These are phyloP conservation scores for Podarcis siculus DNA, from an alignment of 2,797 vertebrate genomes.

Conservation along the genomic window DNA sequence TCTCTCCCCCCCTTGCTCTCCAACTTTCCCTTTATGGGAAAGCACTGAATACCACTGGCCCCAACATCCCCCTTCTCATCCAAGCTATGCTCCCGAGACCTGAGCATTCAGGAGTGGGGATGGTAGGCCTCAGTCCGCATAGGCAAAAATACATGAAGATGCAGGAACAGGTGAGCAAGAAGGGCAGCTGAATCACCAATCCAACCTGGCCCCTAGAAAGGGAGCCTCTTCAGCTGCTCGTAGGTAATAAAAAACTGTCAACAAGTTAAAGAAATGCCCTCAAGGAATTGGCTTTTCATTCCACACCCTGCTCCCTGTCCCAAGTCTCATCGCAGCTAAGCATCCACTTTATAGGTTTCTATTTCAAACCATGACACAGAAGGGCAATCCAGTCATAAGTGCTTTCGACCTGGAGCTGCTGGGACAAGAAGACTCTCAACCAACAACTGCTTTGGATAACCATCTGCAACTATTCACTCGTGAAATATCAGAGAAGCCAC, in stretches of 20 bases:
- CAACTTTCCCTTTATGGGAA: slow-evolving; percentile 20
- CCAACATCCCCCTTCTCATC: slow-evolving; percentile 15
- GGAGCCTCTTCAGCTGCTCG: slow-evolving; percentile 94
- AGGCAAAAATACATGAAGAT: slow-evolving; percentile 10
- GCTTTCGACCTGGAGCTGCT: neutral
- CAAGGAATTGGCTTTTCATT: fast-evolving
- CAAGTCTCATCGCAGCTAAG: neutral
- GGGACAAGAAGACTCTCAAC: neutral
- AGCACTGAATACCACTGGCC: slow-evolving; percentile 41
- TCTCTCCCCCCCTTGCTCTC: neutral
- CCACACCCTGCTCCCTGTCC: neutral
- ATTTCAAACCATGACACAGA: neutral
- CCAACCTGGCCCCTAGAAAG: slow-evolving; percentile 80
- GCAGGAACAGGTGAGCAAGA: neutral
- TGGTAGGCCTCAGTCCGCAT: slow-evolving; percentile 40
- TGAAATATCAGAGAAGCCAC: neutral
- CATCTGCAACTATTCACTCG: neutral
- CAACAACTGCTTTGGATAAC: neutral
- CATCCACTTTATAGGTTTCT: neutral
- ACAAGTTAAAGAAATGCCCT: slow-evolving; percentile 69
- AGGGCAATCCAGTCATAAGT: neutral
- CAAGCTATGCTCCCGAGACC: slow-evolving; percentile 49
- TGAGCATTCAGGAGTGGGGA: slow-evolving; percentile 44
- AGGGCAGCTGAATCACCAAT: slow-evolving; percentile 2
- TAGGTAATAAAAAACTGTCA: slow-evolving; percentile 97